Conservation (phyloP, 2,888 invertebrate species). For the Serrognathus titanus region DNA sequence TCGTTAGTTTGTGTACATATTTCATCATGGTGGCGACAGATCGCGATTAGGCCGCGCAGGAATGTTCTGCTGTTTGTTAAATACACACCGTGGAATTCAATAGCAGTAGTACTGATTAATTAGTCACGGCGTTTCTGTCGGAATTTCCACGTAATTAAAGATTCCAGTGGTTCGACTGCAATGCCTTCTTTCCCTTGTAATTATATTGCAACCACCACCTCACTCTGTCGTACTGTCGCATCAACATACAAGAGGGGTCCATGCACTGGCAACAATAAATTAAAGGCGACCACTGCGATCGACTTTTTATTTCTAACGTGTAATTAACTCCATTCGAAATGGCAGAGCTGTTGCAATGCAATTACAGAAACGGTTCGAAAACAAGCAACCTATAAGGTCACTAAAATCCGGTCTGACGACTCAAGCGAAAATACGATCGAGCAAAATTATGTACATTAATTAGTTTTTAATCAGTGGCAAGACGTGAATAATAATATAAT, state of each 20-base stretch:
- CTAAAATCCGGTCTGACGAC: no score
- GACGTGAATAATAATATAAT: no score
- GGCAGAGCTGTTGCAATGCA: no score
- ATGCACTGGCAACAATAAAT: no score
- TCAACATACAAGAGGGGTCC: not conserved
- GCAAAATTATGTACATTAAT: no score
- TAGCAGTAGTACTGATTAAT: conserved; percentile 44
- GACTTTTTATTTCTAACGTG: no score
- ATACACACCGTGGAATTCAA: conserved; percentile 45
- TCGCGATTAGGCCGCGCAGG: conserved; percentile 39
- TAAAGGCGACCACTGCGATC: no score
- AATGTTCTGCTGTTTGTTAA: conserved; percentile 43
- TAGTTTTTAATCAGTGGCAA: no score
- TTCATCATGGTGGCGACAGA: conserved; percentile 36
- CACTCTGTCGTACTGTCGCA: not conserved
- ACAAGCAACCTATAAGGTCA: no score
- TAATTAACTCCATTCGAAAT: no score
- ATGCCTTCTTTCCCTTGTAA: not conserved
- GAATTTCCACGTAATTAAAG: conserved; percentile 39
- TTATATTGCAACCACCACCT: not conserved
- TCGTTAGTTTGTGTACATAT: conserved; percentile 32
- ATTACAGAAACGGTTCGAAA: no score
- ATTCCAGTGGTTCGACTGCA: conserved; percentile 28
- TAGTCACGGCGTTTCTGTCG: conserved; percentile 37
- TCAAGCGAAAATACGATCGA: no score